A percentile compares a stretch with the other conserved stretches of the same genome.
Conservation (phyloP, 2,888 invertebrate genomes). For the Eupithecia inturbata region DNA sequence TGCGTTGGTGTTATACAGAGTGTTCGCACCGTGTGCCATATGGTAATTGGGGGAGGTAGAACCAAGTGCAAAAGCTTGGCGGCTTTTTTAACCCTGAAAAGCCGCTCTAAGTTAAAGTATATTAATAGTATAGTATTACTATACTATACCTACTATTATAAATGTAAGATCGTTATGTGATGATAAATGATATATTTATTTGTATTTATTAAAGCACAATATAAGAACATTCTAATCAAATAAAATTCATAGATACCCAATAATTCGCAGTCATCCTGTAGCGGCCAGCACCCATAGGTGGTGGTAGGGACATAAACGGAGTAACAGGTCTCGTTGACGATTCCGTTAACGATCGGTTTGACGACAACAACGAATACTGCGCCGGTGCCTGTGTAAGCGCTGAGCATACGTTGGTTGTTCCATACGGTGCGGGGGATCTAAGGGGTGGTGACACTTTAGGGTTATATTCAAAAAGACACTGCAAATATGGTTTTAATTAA, state of each 20-base stretch:
- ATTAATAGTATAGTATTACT: too few species aligned
- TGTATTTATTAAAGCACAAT: neutral
- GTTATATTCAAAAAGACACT: neutral
- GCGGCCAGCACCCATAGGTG: slow-evolving; percentile 86
- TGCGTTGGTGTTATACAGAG: too few species aligned
- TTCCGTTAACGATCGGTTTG: neutral
- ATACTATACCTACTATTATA: too few species aligned
- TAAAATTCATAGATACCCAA: slow-evolving; percentile 72
- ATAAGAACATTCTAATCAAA: neutral
- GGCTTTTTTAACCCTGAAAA: too few species aligned
- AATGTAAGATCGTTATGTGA: too few species aligned
- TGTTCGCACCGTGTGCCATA: too few species aligned
- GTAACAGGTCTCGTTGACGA: slow-evolving; percentile 48
- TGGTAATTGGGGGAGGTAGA: too few species aligned
- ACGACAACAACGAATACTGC: slow-evolving; percentile 85
- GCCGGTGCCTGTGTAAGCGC: slow-evolving; percentile 86
- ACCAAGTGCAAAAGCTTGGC: too few species aligned
- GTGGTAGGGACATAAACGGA: slow-evolving; percentile 88
- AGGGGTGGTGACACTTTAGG: neutral
- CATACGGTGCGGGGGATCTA: slow-evolving; percentile 37
- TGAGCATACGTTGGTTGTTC: slow-evolving; percentile 78
- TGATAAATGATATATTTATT: too few species aligned
- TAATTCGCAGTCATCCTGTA: slow-evolving; percentile 78
- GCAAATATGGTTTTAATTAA: neutral
- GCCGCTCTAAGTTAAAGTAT: too few species aligned